Conservation (phyloP, 2,113 vertebrate species). For the Ochotona princeps region DNA sequence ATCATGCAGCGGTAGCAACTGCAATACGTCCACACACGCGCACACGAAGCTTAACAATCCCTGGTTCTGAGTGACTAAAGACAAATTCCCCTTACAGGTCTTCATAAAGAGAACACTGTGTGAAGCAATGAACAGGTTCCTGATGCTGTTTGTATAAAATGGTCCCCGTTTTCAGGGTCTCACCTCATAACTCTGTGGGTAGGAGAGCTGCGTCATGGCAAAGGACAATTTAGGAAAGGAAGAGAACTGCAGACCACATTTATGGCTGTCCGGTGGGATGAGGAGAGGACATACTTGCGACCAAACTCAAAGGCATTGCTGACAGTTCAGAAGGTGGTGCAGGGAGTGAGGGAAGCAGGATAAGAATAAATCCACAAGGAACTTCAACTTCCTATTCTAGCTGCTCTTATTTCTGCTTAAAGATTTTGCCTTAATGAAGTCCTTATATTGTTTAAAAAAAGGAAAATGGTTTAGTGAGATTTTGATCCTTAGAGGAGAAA, state of each 20-base stretch:
- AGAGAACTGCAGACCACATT: neutral
- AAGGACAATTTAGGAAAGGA: neutral
- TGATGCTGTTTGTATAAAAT: neutral
- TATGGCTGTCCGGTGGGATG: neutral
- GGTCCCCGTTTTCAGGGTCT: neutral
- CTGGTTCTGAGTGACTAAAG: neutral
- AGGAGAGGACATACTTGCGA: rapidly evolving
- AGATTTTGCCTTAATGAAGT: neutral
- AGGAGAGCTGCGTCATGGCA: neutral
- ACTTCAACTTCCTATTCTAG: neutral
- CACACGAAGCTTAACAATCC: neutral
- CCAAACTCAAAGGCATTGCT: neutral
- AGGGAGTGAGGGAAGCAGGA: neutral
- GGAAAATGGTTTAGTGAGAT: neutral
- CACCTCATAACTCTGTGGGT: neutral
- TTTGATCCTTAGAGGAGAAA: neutral
- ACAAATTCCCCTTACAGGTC: neutral
- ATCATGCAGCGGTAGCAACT: neutral
- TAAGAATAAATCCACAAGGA: neutral
- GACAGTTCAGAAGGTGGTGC: neutral
- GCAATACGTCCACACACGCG: neutral
- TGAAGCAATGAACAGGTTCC: neutral
- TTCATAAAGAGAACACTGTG: neutral
- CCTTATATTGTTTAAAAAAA: neutral
- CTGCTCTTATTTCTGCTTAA: neutral